phyloP scores from a whole-genome alignment of 2,888 invertebrate species.

The Drosophila heteroneura region DNA sequence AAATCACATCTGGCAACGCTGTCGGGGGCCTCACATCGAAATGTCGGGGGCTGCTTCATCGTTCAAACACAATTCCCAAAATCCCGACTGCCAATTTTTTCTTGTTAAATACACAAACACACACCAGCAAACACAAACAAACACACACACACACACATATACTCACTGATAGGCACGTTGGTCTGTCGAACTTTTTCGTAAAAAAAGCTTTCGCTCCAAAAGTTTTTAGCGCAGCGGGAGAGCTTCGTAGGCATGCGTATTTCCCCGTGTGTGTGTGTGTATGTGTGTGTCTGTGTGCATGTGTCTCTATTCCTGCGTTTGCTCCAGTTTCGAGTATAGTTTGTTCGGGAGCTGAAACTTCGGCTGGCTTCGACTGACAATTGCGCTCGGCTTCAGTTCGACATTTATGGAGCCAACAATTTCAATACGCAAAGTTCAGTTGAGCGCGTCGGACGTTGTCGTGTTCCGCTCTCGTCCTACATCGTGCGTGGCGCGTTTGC shows the following conservation, averaged over 20 bases:
- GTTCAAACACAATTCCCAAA: conserved; percentile 69
- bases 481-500: conserved; percentile 64
- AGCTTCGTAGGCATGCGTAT: conserved; percentile 30
- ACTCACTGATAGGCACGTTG: conserved; percentile 40
- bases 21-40: conserved; percentile 6
- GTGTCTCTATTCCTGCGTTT: conserved; percentile 56
- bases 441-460: conserved; percentile 83
- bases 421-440: conserved; percentile 82
- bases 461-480: conserved; percentile 53
- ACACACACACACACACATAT: conserved; percentile 5
- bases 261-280: conserved; percentile 3
- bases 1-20: conserved; percentile 73
- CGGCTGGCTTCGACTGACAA: conserved; percentile 41
- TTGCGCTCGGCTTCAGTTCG: conserved; percentile 49
- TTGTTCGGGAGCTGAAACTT: conserved; percentile 40
- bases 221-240: conserved; percentile 49
- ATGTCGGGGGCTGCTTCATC: conserved; percentile 22
- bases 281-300: conserved; percentile 23
- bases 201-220: conserved; percentile 75
- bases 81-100: conserved; percentile 72
- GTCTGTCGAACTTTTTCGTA: conserved; percentile 59
- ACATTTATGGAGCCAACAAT: conserved; percentile 54
- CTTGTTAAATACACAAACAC: conserved; percentile 53
- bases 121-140: neutral
- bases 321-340: conserved; percentile 67